Percentiles rank a stretch among this genome's conserved stretches.
Evolutionary conservation across 2,797 vertebrate genomes (phyloP).

Genomic region (Sphenopsis melanotis): DNA sequence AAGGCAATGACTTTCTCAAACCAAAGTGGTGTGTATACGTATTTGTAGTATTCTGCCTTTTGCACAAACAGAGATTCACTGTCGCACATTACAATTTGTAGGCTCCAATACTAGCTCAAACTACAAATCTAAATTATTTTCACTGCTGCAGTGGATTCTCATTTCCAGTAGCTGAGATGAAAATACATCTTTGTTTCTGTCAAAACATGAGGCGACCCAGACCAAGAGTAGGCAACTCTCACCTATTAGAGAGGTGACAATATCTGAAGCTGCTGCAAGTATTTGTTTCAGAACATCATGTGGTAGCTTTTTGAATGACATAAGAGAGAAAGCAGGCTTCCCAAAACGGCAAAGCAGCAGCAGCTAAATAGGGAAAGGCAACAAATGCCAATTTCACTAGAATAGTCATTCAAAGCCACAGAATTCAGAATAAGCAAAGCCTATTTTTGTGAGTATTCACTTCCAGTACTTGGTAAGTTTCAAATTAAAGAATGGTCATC

Average conservation of each 20-base stretch:
- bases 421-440: background rate
- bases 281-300: background rate
- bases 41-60: background rate
- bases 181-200: background rate
- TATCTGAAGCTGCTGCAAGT: background rate
- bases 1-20: background rate
- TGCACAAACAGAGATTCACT: background rate
- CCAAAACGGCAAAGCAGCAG: background rate
- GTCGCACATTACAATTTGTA: background rate
- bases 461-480: background rate
- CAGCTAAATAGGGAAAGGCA: background rate
- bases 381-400: background rate
- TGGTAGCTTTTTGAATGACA: background rate
- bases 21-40: background rate
- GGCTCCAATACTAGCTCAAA: background rate
- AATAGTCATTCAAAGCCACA: background rate
- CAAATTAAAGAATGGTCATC: background rate
- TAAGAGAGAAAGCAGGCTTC: background rate
- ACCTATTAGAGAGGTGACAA: background rate
- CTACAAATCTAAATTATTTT: background rate
- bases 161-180: background rate
- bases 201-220: background rate
- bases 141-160: background rate
- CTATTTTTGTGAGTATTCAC: background rate
- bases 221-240: background rate